These are phyloP conservation scores for Drosophila sturtevanti DNA, from an alignment of 1,140 invertebrate genomes.

Conservation along the genomic window DNA sequence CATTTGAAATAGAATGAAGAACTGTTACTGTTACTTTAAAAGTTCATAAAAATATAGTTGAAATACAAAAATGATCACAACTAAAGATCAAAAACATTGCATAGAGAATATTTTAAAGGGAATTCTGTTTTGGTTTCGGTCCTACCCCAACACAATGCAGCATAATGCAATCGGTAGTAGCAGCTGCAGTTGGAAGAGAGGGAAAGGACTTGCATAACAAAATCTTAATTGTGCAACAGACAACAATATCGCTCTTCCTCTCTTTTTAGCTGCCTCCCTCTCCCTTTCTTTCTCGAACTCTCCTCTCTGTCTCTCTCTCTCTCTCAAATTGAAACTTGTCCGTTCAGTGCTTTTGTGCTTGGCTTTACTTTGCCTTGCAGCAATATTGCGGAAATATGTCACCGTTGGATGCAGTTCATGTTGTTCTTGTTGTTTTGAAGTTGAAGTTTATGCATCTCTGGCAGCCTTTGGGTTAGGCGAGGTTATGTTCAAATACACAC, in stretches of 20 bases:
- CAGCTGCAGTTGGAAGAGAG: constrained; percentile 45
- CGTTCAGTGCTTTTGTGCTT: constrained; percentile 60
- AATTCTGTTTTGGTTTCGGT: constrained; percentile 14
- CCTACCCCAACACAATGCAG: constrained; percentile 68
- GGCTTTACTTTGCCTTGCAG: constrained; percentile 54
- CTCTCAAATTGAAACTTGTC: constrained; percentile 67
- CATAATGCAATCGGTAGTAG: constrained; percentile 65
- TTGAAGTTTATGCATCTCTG: constrained; percentile 67
- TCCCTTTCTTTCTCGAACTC: constrained; percentile 11
- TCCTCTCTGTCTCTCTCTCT: constrained; percentile 14
- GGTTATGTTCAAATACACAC: constrained; percentile 51
- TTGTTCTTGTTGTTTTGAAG: constrained; percentile 56
- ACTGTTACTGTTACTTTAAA: too few relatives aligned
- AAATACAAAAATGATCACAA: too few relatives aligned
- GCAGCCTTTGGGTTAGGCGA: constrained; percentile 59
- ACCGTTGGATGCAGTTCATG: constrained; percentile 42
- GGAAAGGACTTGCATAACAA: constrained; percentile 70
- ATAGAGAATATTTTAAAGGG: not conserved
- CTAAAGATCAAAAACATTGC: not conserved
- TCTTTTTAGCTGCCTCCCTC: constrained; percentile 16
- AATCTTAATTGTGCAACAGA: constrained; percentile 77
- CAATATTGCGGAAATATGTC: constrained; percentile 77
- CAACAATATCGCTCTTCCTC: constrained; percentile 24
- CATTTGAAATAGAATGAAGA: too few relatives aligned
- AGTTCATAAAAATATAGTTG: too few relatives aligned